Conservation (phyloP, 2,888 invertebrate genomes). For the Drosophila fungiperda region DNA sequence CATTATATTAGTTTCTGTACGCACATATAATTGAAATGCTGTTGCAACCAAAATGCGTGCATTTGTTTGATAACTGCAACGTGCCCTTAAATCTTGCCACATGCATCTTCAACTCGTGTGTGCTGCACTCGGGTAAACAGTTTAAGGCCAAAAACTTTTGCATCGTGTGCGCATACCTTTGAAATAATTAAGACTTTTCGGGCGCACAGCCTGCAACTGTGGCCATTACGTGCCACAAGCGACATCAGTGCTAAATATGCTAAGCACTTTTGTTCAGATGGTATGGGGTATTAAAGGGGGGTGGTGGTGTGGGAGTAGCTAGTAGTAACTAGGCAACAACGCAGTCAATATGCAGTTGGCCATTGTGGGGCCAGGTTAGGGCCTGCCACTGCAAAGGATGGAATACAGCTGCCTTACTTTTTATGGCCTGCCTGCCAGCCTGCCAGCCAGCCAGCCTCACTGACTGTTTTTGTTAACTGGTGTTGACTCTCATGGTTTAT, state of each 20-base stretch:
- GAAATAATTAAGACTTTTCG: slow-evolving; percentile 75
- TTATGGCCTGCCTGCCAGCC: slow-evolving; percentile 29
- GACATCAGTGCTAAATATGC: slow-evolving; percentile 70
- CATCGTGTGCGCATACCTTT: slow-evolving; percentile 57
- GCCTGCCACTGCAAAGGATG: slow-evolving; percentile 18
- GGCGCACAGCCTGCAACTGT: slow-evolving; percentile 39
- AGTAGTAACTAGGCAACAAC: background rate
- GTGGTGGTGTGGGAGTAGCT: background rate
- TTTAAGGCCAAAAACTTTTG: slow-evolving; percentile 39
- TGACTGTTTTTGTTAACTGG: slow-evolving; percentile 69
- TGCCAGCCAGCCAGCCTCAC: slow-evolving; percentile 24
- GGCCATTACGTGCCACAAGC: slow-evolving; percentile 58
- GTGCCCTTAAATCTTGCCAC: slow-evolving; percentile 12
- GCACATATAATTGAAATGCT: slow-evolving; percentile 47
- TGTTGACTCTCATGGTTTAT: slow-evolving; percentile 69
- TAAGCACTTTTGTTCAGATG: slow-evolving; percentile 63
- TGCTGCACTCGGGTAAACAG: slow-evolving; percentile 13
- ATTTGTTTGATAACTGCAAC: slow-evolving; percentile 61
- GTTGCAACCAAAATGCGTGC: slow-evolving; percentile 65
- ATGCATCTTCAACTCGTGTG: slow-evolving; percentile 21
- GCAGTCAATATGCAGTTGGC: slow-evolving; percentile 8
- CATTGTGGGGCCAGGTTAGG: slow-evolving; percentile 4
- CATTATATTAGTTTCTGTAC: slow-evolving; percentile 41
- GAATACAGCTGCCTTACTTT: slow-evolving; percentile 34
- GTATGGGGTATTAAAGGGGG: background rate